These are phyloP conservation scores for Helogale parvula DNA, from an alignment of 2,113 vertebrate species.

Conservation along the genomic window DNA sequence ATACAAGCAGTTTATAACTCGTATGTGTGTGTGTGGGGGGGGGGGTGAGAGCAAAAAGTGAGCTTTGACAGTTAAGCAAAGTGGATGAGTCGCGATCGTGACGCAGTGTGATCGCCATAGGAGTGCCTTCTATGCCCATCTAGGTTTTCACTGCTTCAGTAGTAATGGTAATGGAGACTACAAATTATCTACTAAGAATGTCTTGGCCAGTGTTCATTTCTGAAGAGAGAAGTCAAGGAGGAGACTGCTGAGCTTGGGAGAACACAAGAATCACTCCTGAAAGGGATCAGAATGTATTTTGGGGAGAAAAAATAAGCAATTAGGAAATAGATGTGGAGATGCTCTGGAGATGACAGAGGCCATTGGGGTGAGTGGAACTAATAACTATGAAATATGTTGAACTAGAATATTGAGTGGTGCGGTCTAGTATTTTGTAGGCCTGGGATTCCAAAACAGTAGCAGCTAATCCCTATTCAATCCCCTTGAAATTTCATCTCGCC, in stretches of 20 bases:
- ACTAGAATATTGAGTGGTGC: neutral
- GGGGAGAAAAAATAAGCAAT: neutral
- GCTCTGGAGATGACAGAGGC: neutral
- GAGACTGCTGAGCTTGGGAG: neutral
- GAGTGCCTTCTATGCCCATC: neutral
- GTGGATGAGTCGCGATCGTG: neutral
- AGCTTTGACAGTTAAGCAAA: neutral
- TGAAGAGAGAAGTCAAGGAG: neutral
- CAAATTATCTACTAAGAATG: slow-evolving; percentile 55
- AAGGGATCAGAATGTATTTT: neutral
- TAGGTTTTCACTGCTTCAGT: neutral
- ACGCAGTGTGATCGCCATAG: neutral
- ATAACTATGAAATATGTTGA: neutral
- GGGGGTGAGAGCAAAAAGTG: neutral
- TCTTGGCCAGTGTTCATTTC: slow-evolving; percentile 34
- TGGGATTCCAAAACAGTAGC: slow-evolving; percentile 71
- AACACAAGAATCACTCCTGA: neutral
- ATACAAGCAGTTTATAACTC: neutral
- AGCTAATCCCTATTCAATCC: slow-evolving; percentile 68
- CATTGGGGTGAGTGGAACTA: neutral
- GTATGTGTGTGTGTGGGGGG: neutral
- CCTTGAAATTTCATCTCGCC: slow-evolving; percentile 67
- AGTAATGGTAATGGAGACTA: neutral
- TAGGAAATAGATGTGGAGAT: neutral
- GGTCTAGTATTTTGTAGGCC: slow-evolving; percentile 6